Base-by-base conservation (phyloP, 2,888 invertebrate genomes). In the Drosophila ezoana region DNA sequence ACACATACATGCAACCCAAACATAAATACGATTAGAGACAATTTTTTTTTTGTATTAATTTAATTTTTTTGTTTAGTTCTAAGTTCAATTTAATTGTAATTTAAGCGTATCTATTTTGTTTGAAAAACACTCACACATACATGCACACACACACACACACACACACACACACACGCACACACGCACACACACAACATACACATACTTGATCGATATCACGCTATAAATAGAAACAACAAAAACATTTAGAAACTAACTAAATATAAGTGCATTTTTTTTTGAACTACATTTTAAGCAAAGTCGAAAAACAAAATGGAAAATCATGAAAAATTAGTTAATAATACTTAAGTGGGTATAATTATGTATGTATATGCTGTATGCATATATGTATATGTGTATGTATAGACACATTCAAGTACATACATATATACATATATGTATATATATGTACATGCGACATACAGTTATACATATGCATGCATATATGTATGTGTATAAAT, bases 21-120 rank as follows among this genome's bases (percentile, higher is more conserved):
- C 18, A 63, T 64, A 56, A 18, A 28, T 8, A 28, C 8, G 23
- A 18, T 37, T 41, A 45, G 28, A 45, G 10, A 11, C 40, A 49
- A 53, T 66, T 66, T 72, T 68, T 54, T 59, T 68, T 53, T 51
- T 59, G 53, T 58, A 40, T 28, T 49, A 49, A 49, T 20, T 70
- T 65, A 48, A 66, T 59, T 79, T 77, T 79, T 86, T 81, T 85
- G 77, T 85, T 82, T 81, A 81, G 74, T 83, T 82, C 72, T 81
- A 81, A 74, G 77, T 87, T 84, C 81, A 84, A 87, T 87, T 76
- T 56, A 78, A 87, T 84, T 84, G 84, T 85, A 82, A 68, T 76
- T 56, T 80, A 83, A 82, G 78, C 78, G 76, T 83, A 71, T 71
- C 54, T 44, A 60, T 59, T 73, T 80, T 79, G 85, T 84, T 84